phyloP scores from a whole-genome alignment of 1,140 invertebrate species.

The Rhyzopertha dominica region DNA sequence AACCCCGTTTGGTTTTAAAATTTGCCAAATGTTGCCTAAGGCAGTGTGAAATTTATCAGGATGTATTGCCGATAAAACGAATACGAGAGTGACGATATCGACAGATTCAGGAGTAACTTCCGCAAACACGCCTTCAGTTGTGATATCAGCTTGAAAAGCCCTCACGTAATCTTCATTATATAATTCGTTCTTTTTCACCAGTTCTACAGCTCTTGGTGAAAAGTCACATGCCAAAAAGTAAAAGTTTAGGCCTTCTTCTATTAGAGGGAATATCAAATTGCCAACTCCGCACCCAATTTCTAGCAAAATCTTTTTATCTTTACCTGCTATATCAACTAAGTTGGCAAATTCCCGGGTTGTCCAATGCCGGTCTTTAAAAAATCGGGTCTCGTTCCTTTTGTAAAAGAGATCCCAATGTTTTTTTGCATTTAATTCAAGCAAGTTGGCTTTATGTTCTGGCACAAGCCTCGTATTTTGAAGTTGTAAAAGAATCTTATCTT shows the following conservation, averaged over 20 bases:
- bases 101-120: slow-evolving; percentile 53
- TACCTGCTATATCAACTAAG: slow-evolving; percentile 50
- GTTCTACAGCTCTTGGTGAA: slow-evolving; percentile 82
- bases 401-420: slow-evolving; percentile 99
- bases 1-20: slow-evolving; percentile 75
- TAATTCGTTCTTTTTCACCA: slow-evolving; percentile 66
- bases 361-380: slow-evolving; percentile 98
- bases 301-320: slow-evolving; percentile 51
- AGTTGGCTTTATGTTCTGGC: slow-evolving; percentile 68
- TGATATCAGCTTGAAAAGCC: slow-evolving; percentile 74
- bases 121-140: slow-evolving; percentile 55
- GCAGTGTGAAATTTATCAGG: slow-evolving; percentile 74
- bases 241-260: slow-evolving; percentile 70
- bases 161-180: slow-evolving; percentile 62
- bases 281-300: slow-evolving; percentile 98
- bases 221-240: slow-evolving; percentile 92
- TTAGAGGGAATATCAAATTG: slow-evolving; percentile 90
- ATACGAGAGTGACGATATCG: slow-evolving; percentile 89
- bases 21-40: slow-evolving; percentile 61
- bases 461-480: slow-evolving; percentile 69
- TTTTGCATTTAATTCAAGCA: slow-evolving; percentile 81
- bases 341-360: slow-evolving; percentile 91
- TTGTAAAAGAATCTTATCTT: slow-evolving; percentile 57
- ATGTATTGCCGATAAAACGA: slow-evolving; percentile 91
- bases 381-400: slow-evolving; percentile 83